A percentile compares a stretch with the other conserved stretches of the same genome.
phyloP scores from a whole-genome alignment of 2,113 vertebrate genomes.

The Ailurus styani region DNA sequence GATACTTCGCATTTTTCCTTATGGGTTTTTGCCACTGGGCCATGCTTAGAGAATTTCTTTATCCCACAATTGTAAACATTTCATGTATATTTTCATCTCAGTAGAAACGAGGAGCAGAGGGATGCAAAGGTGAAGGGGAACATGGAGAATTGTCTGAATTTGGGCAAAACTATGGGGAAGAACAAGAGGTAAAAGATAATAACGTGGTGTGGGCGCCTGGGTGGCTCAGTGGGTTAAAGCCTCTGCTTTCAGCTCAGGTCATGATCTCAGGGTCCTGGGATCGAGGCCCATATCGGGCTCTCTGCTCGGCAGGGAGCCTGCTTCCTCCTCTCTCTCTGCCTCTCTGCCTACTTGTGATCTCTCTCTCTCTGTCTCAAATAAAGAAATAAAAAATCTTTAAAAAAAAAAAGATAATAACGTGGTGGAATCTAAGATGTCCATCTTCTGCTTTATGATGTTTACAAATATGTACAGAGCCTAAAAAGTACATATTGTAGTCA shows the following conservation, averaged over 20 bases:
- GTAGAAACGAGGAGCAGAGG: not conserved
- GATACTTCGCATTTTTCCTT: not conserved
- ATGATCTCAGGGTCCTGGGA: too few species aligned
- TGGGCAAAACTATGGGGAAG: not conserved
- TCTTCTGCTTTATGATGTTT: too few species aligned
- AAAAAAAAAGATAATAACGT: not conserved
- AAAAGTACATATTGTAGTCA: not conserved
- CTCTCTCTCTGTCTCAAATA: too few species aligned
- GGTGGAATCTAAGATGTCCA: not conserved
- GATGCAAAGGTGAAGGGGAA: not conserved
- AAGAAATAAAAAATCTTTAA: too few species aligned
- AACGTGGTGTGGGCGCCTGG: too few species aligned
- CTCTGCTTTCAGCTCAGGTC: too few species aligned
- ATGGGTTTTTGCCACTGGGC: not conserved
- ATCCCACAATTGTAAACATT: not conserved
- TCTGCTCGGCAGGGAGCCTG: too few species aligned
- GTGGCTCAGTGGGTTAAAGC: too few species aligned
- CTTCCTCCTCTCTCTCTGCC: too few species aligned
- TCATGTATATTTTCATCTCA: not conserved
- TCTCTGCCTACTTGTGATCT: too few species aligned
- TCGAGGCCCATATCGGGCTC: too few species aligned
- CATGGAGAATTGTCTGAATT: not conserved
- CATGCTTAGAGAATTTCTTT: not conserved
- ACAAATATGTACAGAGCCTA: too few species aligned
- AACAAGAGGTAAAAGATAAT: not conserved